Percentiles rank a stretch among this genome's conserved stretches.
Conservation (phyloP, 2,888 invertebrate genomes). For the Lottia gigantea region DNA sequence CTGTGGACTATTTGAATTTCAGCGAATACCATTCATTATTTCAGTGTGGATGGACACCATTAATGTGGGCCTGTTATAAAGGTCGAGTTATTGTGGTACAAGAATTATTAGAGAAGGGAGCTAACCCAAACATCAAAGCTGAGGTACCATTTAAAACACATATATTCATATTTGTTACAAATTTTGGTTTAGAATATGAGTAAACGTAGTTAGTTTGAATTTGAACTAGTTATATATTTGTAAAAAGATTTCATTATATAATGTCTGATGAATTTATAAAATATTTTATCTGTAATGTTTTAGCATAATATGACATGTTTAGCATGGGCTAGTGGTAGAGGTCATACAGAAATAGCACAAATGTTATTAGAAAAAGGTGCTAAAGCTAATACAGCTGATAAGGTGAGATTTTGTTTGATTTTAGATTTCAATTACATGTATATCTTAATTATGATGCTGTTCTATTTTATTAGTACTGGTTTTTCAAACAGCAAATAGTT, state of each 20-base stretch:
- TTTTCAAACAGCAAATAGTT: too few species aligned
- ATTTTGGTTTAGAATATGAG: too few species aligned
- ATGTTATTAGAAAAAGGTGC: slow-evolving; percentile 82
- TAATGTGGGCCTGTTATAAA: slow-evolving; percentile 98
- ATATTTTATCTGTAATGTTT: slow-evolving; percentile 28
- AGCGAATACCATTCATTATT: background rate
- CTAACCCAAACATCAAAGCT: slow-evolving; percentile 94
- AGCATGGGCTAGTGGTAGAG: slow-evolving; percentile 95
- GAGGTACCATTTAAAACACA: slow-evolving; percentile 73
- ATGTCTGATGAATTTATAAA: background rate
- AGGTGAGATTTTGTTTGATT: slow-evolving; percentile 46
- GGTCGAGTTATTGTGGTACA: slow-evolving; percentile 76
- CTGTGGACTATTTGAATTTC: background rate
- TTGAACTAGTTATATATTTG: too few species aligned
- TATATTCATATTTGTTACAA: too few species aligned
- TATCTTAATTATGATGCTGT: too few species aligned
- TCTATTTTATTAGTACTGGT: too few species aligned
- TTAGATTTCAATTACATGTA: too few species aligned
- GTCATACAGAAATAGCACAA: slow-evolving; percentile 85
- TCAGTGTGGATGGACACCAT: slow-evolving; percentile 82
- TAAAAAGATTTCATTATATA: too few species aligned
- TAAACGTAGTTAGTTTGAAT: too few species aligned
- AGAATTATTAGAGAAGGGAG: slow-evolving; percentile 84
- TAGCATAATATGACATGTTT: slow-evolving; percentile 94
- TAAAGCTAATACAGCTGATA: slow-evolving; percentile 65